Evolutionary conservation across 1,140 invertebrate species (phyloP).

Genomic region (Pseudomyrmex gracilis): DNA sequence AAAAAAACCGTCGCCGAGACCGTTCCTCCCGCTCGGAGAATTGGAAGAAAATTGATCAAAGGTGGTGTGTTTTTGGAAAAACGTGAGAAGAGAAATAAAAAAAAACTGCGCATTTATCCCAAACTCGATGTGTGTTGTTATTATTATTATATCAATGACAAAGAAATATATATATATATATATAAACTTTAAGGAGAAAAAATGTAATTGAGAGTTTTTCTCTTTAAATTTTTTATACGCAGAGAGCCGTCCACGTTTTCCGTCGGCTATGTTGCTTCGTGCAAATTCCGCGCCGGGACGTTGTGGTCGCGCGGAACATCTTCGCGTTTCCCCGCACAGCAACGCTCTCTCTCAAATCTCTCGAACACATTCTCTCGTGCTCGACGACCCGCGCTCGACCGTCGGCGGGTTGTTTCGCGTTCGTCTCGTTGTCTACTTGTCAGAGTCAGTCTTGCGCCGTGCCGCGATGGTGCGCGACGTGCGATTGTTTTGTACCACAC

Average conservation of each 20-base stretch:
- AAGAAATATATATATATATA: too few species aligned
- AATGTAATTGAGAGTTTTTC: too few species aligned
- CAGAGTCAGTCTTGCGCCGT: conserved; percentile 77
- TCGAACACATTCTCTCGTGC: too few species aligned
- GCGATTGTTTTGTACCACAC: conserved; percentile 31
- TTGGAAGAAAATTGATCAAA: conserved; percentile 70
- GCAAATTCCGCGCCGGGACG: conserved; percentile 21
- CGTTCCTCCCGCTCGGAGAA: conserved; percentile 81
- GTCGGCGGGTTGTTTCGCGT: background rate
- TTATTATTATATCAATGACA: background rate
- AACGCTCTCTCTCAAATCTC: too few species aligned
- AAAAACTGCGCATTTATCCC: too few species aligned
- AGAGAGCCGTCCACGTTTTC: conserved; percentile 19
- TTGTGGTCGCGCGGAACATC: conserved; percentile 53
- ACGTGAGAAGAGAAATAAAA: too few species aligned
- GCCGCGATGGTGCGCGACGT: conserved; percentile 75
- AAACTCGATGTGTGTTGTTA: too few species aligned
- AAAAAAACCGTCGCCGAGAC: conserved; percentile 77
- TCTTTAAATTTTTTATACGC: background rate
- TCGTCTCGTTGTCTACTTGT: background rate
- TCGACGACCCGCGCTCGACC: too few species aligned
- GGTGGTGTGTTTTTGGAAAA: too few species aligned
- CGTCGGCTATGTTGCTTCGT: background rate
- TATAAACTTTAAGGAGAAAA: too few species aligned
- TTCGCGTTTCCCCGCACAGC: background rate